phyloP scores from a whole-genome alignment of 2,797 vertebrate species.

The Chaenodraco wilsoni region DNA sequence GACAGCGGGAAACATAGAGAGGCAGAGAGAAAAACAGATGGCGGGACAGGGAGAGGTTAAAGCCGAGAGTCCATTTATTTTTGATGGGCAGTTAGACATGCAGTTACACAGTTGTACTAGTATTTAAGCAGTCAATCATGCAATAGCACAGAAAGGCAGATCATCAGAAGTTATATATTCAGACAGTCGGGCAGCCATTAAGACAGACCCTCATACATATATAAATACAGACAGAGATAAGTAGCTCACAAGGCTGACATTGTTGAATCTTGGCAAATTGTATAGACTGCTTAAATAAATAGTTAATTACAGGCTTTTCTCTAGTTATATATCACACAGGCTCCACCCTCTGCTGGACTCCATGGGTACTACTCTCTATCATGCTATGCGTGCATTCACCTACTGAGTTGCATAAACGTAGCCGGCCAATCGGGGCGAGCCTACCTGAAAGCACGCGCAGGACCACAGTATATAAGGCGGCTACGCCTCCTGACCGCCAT shows the following conservation, averaged over 20 bases:
- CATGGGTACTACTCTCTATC: too few species aligned
- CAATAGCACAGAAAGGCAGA: conserved; percentile 10
- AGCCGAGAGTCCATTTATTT: conserved; percentile 28
- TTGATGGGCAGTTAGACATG: conserved; percentile 30
- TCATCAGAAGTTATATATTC: conserved; percentile 32
- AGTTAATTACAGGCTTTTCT: not conserved
- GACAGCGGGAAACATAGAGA: not conserved
- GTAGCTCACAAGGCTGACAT: not conserved
- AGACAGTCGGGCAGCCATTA: conserved; percentile 7
- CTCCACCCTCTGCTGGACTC: too few species aligned
- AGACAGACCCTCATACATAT: not conserved
- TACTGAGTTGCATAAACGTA: too few species aligned
- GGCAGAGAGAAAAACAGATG: not conserved
- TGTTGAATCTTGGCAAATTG: not conserved
- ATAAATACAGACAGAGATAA: not conserved
- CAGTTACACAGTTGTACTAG: conserved; percentile 10
- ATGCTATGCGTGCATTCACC: too few species aligned
- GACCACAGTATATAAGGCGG: too few species aligned
- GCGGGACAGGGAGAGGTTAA: conserved; percentile 16
- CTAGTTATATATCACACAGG: not conserved
- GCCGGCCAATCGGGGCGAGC: too few species aligned
- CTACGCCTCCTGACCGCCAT: too few species aligned
- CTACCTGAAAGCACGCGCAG: too few species aligned
- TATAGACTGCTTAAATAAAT: not conserved
- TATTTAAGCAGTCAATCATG: conserved; percentile 24